Percentiles rank a stretch among this genome's conserved stretches.
These are phyloP conservation scores for Manis crassicaudata DNA, from an alignment of 2,797 vertebrate genomes.

Conservation along the genomic window DNA sequence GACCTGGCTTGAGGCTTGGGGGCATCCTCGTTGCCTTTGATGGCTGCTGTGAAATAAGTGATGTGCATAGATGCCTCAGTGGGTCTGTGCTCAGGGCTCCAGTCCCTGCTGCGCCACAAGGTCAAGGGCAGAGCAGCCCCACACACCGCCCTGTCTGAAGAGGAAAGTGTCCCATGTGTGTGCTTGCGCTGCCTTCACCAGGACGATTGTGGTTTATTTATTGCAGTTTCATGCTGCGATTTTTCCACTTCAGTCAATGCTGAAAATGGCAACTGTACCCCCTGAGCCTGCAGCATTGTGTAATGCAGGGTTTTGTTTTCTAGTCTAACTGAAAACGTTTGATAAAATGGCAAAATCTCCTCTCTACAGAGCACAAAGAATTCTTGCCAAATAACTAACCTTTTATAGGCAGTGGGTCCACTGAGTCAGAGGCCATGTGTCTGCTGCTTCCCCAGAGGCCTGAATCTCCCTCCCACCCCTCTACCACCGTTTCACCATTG, in stretches of 20 bases:
- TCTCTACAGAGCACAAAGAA: background rate
- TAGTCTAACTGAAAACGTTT: background rate
- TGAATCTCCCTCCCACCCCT: background rate
- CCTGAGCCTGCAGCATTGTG: background rate
- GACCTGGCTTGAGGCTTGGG: background rate
- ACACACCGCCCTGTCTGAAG: background rate
- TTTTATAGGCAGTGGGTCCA: background rate
- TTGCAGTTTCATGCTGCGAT: background rate
- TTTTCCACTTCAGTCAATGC: background rate
- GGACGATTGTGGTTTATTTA: background rate
- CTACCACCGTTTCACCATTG: background rate
- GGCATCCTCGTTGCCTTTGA: background rate
- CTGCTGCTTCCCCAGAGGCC: background rate
- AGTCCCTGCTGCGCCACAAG: background rate
- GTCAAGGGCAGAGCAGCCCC: background rate
- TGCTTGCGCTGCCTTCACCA: background rate
- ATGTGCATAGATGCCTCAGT: no score
- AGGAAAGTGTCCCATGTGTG: background rate
- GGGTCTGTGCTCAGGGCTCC: background rate
- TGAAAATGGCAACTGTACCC: constrained; percentile 26
- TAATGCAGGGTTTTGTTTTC: background rate
- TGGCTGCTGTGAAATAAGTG: background rate
- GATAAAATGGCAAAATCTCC: background rate
- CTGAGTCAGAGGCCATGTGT: background rate
- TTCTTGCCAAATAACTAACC: constrained; percentile 33